Conservation (phyloP, 2,113 vertebrate species). For the Glaucidium brasilianum region DNA sequence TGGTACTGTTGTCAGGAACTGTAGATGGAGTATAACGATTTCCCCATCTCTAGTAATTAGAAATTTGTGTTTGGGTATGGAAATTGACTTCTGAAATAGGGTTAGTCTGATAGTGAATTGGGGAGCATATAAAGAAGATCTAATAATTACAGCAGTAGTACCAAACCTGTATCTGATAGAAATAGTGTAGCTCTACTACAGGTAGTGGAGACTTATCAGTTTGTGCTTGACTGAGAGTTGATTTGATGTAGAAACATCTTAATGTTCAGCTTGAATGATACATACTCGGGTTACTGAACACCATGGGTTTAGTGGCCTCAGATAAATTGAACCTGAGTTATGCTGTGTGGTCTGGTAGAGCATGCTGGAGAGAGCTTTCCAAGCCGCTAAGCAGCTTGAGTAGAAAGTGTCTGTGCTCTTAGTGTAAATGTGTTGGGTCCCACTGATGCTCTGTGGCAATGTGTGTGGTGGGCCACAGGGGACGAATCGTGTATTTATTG, state of each 20-base stretch:
- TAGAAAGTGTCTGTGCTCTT: not conserved
- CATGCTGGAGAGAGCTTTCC: not conserved
- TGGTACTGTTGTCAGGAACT: not conserved
- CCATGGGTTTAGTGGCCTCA: not conserved
- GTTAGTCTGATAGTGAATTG: not conserved
- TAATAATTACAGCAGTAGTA: not conserved
- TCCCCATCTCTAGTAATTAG: not conserved
- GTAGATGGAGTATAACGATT: not conserved
- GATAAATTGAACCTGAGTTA: not conserved
- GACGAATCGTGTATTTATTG: fast-evolving
- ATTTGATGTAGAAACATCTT: not conserved
- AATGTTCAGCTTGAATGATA: not conserved
- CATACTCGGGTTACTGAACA: not conserved
- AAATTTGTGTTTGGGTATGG: not conserved
- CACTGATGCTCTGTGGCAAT: not conserved
- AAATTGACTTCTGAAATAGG: not conserved
- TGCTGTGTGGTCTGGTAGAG: fast-evolving
- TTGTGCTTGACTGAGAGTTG: not conserved
- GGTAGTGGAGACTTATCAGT: not conserved
- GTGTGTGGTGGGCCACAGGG: not conserved
- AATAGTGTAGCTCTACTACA: not conserved
- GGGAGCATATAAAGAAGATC: not conserved
- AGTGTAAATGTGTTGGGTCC: not conserved
- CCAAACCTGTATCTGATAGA: not conserved
- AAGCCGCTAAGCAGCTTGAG: not conserved